phyloP scores from a whole-genome alignment of 1,140 invertebrate species.

The Asbolus verrucosus region DNA sequence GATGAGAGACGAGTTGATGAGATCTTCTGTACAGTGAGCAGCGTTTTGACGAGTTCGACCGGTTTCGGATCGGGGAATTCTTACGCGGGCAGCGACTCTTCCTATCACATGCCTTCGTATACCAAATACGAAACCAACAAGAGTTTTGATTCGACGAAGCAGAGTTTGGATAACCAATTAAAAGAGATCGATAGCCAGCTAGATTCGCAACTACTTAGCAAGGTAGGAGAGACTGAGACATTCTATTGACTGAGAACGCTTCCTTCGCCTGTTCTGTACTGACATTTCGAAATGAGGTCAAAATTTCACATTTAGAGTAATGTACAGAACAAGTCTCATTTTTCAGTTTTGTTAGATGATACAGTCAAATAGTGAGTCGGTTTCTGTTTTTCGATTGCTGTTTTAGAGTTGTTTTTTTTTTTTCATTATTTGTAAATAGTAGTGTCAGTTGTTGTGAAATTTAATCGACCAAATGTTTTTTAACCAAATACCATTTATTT shows the following conservation, averaged over 20 bases:
- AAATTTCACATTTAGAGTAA: constrained; percentile 37
- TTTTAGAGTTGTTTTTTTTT: constrained; percentile 43
- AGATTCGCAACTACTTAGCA: constrained; percentile 73
- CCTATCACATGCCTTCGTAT: constrained; percentile 66
- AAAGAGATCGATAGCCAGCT: constrained; percentile 83
- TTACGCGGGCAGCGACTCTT: constrained; percentile 69
- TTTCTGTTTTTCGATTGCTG: constrained; percentile 49
- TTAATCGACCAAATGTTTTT: constrained; percentile 40
- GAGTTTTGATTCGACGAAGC: constrained; percentile 80
- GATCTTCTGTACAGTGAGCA: constrained; percentile 66
- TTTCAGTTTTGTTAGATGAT: constrained; percentile 47
- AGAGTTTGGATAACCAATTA: constrained; percentile 83
- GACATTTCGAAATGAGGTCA: constrained; percentile 5
- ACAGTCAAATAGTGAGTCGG: constrained; percentile 59
- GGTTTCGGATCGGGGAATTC: constrained; percentile 73
- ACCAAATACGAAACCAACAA: constrained; percentile 70
- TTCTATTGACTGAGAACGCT: constrained; percentile 62
- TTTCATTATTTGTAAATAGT: constrained; percentile 44
- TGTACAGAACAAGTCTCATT: constrained; percentile 17
- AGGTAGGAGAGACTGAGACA: constrained; percentile 72
- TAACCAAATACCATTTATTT: constrained; percentile 30
- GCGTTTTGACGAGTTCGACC: constrained; percentile 69
- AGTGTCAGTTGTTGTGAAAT: constrained; percentile 23
- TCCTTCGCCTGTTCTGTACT: constrained; percentile 13
- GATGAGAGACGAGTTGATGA: not conserved